Base-by-base conservation (phyloP, 2,888 invertebrate species). In the Argyresthia albistria region DNA sequence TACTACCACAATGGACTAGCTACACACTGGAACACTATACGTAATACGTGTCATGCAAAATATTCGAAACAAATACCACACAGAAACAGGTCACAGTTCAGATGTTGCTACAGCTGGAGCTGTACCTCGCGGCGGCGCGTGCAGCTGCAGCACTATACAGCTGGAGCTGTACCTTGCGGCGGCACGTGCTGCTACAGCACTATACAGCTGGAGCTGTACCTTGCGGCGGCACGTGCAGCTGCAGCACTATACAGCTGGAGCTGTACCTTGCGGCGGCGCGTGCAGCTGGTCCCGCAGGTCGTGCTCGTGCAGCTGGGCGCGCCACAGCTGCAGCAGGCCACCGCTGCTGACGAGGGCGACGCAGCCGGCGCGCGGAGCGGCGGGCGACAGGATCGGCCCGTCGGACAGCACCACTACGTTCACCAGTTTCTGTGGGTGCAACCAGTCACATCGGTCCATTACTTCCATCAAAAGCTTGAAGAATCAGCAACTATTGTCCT, bases 271-370 rank as follows among this genome's bases (percentile, higher is more conserved):
- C 93, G 90, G 60, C 94, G 92, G 91, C 90, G 59, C 95, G 95
- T 0, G 86, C 43, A 96, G 90, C 59, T 92, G 84, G 35, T 93
- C 89, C 42, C 93, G 90, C 58, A 97, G 88, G 65, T 94, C 93
- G 60, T 91, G 91, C 66, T 95, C 93, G 71, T 92, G 93, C 56
- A 95, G 76, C 66, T 95, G 96, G n/a, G 76, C 89, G 50, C 89
- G 84, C 97, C 97, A 97, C 67, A 94, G 92, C 79, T 97, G 97
- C 55, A 97, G 80, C 59, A 91, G 91, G 43, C 93, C 91, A 47
- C 95, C 96, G 51, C 95, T 95, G 11, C 94, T 91, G 46, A 55
- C 46, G 35, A 56, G 43, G 47, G 55, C 52, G 50, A 43, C 47
- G 49, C 35, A 47, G 46, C 66, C 55, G 14, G 47, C 16, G 35